Evolutionary conservation across 2,888 invertebrate species (phyloP), one percentile per base, ranked within the genome.

Genomic region (Plebejus anna): DNA sequence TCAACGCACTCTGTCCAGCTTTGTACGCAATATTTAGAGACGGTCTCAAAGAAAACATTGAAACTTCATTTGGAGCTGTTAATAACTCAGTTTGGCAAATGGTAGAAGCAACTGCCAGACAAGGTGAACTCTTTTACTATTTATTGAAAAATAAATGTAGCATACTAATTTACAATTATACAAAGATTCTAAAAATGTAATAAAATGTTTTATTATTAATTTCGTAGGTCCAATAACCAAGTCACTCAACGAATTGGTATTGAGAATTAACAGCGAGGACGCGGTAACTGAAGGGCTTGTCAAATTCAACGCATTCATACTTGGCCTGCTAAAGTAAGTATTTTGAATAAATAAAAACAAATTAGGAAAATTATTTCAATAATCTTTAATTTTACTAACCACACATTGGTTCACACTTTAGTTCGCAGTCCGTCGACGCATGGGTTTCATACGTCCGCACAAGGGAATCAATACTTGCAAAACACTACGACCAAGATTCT

Each of bases 41-140:
- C 86, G 98, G 98, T 2, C 94, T 98, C 32, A 96, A 96, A 85
- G 96, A 97, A 57, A 96, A 95, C 81, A 94, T 98, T 76, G 96
- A 97, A 85, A 97, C 97, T 5, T 96, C 97, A 61, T 98, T 98
- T 85, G 98, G 98, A 70, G 96, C 97, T 28, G 97, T 98, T 76
- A 95, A 96, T 81, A 97, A 98, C 86, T 97, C 97, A 7, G 97
- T 97, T 75, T 98, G 98, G 98, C 97, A 97, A 91, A 97, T 98
- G 81, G 96, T 98, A 5, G 98, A 98, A 90, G 97, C 97, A 57
- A 97, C 97, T 9, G 96, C 97, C 16, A 97, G 98, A 87, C 96
- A 97, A 94, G 98, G 96, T 94, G 66, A 7, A 66, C 71, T 71
- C 22, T 28, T 72, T 47, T 72, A 42, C 47, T 47, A 5, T 2